Evolutionary conservation across 92 coral and sea anemone genomes (phyloP), one percentile per base, ranked within the genome.

Genomic region (Zoanthus gigantus): DNA sequence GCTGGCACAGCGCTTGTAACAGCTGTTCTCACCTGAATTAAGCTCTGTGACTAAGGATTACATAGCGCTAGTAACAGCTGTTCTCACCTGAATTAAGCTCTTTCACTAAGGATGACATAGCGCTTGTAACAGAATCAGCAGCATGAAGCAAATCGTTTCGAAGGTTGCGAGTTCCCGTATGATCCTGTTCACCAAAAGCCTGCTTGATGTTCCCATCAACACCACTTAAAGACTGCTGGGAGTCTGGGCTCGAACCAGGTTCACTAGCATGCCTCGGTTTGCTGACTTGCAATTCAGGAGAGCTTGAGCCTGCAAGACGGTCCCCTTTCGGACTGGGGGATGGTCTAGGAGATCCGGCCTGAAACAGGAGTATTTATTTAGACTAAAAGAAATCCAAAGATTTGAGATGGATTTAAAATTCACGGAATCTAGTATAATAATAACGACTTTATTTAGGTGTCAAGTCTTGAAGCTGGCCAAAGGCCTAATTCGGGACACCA

Each of bases 1-100:
- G 98, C 95, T 9, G 98, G 95, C 98, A 97, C 95, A 14, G 99
- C 99, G 79, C 92, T 97, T 9, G 99, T 97, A 61, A 97, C 99
- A 18, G 93, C 4, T 5, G 46, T n/a, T 79, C 92, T 78, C 82
- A 95, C 99, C 99, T 50, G 98, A 97, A 79, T 96, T 95, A 68
- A 97, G 92, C 78, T 97, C 99, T 58, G 91, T 96, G 42, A 97
- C 99, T 14, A 97, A 92, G 12, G 98, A 97, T 9, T 98, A 97
- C 99, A 97, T 97, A 14, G 99, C 99, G 79, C 92, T 97, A 5
- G 99, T 97, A 61, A 97, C 99, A 18, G 93, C 4, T 5, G 46
- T n/a, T 79, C 92, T 78, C 82, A 95, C 99, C 99, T 50, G 99
- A 97, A 79, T 96, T 97, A 67, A 97, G 92, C 78, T 97, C 99